Evolutionary conservation across 2,797 vertebrate genomes (phyloP).

Genomic region (Dipus sagitta): DNA sequence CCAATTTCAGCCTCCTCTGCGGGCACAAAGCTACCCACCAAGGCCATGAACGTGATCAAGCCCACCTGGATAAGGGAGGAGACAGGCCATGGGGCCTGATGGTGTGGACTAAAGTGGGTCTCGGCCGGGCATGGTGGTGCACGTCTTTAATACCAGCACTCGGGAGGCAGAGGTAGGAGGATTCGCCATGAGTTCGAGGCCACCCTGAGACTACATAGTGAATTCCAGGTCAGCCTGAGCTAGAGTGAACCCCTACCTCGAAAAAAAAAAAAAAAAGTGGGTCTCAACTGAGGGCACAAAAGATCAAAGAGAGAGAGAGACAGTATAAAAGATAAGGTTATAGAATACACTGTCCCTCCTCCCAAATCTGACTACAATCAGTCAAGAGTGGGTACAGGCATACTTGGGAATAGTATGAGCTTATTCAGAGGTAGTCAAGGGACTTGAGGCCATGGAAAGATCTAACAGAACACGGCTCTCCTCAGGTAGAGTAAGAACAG

Average conservation of each 20-base stretch:
- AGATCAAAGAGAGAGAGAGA: neutral
- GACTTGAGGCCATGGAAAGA: neutral
- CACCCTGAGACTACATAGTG: too few relatives aligned
- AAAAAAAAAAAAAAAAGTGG: neutral
- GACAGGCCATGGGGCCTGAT: neutral
- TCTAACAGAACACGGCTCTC: neutral
- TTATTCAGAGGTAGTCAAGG: neutral
- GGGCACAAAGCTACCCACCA: conserved; percentile 96
- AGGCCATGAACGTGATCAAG: conserved; percentile 97
- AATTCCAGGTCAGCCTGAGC: too few relatives aligned
- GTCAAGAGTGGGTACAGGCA: neutral
- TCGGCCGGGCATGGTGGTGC: too few relatives aligned
- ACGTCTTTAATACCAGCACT: too few relatives aligned
- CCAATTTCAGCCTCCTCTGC: conserved; percentile 96
- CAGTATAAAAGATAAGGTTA: neutral
- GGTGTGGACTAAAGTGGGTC: neutral
- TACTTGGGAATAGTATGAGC: neutral
- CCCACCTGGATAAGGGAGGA: conserved; percentile 89
- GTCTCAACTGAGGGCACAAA: conserved; percentile 6
- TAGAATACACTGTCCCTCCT: too few relatives aligned
- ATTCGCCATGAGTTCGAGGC: too few relatives aligned
- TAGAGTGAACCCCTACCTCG: too few relatives aligned
- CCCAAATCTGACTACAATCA: neutral
- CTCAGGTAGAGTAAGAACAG: neutral
- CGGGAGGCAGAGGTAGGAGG: too few relatives aligned